Evolutionary conservation across 2,797 vertebrate genomes (phyloP), one percentile per base, ranked within the genome.

Genomic region (Hydrolagus colliei): DNA sequence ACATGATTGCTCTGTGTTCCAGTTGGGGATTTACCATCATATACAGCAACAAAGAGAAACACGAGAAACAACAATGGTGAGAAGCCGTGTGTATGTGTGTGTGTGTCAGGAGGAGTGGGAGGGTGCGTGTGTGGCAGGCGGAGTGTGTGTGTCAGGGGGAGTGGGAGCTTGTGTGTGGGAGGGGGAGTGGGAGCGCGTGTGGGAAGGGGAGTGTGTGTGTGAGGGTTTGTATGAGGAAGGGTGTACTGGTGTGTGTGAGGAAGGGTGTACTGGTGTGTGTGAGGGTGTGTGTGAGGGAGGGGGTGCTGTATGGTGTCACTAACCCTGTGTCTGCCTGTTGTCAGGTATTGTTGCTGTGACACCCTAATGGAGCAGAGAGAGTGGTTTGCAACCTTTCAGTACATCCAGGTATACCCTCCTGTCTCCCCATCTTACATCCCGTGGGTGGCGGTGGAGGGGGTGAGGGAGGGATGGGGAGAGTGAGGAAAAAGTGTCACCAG

Each of bases 11-110:
- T 87, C 18, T 88, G 1, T 85, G 27, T 92, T 87, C 18, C 90
- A 99, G 97, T 86, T 98, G 96, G 96, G 97, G 96, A 72, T 92
- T 99, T 87, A 98, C 97, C 0, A 94, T 98, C 72, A 90, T 98
- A 62, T 95, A 91, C 0, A 95, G 96, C 86, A 96, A 93, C 68
- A 86, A 71, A 0, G 96, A 97, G 89, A 98, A 95, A 89, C 95
- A 94, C 0, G 97, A 98, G 88, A 97, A 95, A 86, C 96, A 97
- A 88, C 97, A 98, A 76, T 99, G 96, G 97, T 99, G 89, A 97
- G 97, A 59, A 20, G 20, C 8, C 0, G 13, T 8, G 16, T 14
- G 71, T 72, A 2, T 72, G n/a, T 14, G 71, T 72, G 71, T 72
- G n/a, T 14, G n/a, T 72, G 71, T 14, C 13, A n/a, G 13, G 71